Evolutionary conservation across 2,797 vertebrate genomes (phyloP).

Genomic region (Platyrinchus mystaceus): DNA sequence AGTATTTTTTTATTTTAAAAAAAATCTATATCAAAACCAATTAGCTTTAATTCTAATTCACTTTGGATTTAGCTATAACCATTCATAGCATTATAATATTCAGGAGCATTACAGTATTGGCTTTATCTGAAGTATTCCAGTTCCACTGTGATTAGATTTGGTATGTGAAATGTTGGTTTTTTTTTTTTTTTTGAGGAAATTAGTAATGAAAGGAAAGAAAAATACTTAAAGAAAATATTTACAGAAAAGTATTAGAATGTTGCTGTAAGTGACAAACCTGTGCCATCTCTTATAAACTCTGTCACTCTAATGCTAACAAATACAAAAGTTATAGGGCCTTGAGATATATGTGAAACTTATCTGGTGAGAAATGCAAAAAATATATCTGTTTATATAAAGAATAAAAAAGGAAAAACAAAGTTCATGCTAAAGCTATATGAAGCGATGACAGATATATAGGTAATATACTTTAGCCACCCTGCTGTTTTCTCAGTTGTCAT

Average conservation of each 20-base stretch:
- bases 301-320: neutral
- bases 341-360: neutral
- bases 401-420: neutral
- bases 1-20: neutral
- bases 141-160: neutral
- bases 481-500: neutral
- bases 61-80: neutral
- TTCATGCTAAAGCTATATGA: neutral
- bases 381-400: neutral
- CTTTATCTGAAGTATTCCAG: neutral
- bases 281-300: neutral
- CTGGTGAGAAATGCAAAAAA: neutral
- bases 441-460: neutral
- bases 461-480: neutral
- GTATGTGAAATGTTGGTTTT: neutral
- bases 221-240: neutral
- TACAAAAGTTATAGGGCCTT: neutral
- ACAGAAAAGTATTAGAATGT: neutral
- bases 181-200: neutral
- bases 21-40: neutral
- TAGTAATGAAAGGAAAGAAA: neutral
- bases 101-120: neutral
- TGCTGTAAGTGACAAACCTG: neutral
- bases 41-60: neutral
- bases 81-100: neutral